phyloP scores from a whole-genome alignment of 1,140 invertebrate genomes.

The Drosophila setifemur region DNA sequence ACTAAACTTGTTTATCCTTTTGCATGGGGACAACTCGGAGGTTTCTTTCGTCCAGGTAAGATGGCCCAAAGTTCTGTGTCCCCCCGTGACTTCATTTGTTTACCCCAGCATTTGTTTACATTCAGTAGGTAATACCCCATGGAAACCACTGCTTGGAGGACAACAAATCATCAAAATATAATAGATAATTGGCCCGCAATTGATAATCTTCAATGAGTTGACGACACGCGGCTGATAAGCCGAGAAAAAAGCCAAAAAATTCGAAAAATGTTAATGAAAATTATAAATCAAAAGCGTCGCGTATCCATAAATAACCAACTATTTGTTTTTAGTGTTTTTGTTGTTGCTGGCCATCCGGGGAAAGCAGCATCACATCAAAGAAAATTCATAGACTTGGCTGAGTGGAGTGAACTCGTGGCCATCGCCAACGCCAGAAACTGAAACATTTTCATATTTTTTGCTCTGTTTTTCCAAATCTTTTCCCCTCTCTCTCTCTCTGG shows the following conservation, averaged over 20 bases:
- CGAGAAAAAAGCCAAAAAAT: slow-evolving; percentile 9
- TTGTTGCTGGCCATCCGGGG: no score
- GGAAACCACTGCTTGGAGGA: slow-evolving; percentile 19
- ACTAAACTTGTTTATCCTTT: slow-evolving; percentile 1
- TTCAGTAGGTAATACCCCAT: slow-evolving; percentile 20
- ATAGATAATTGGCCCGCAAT: background rate
- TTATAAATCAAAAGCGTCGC: slow-evolving; percentile 61
- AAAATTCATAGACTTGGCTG: slow-evolving; percentile 66
- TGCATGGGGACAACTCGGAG: background rate
- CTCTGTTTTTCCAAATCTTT: slow-evolving; percentile 10
- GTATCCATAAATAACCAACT: slow-evolving; percentile 57
- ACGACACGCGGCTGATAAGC: slow-evolving; percentile 39
- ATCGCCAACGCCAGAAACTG: slow-evolving; percentile 53
- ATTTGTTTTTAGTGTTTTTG: no score
- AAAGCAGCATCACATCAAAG: slow-evolving; percentile 62
- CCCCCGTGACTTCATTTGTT: slow-evolving; percentile 22
- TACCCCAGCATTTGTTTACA: slow-evolving; percentile 25
- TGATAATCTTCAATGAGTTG: slow-evolving; percentile 35
- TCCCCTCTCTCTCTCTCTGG: slow-evolving; percentile 1
- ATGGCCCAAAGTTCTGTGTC: background rate
- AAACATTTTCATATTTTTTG: slow-evolving; percentile 49
- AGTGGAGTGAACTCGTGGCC: slow-evolving; percentile 74
- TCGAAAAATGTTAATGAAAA: slow-evolving; percentile 36
- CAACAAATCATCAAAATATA: background rate
- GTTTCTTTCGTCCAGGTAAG: slow-evolving; percentile 1